phyloP scores from a whole-genome alignment of 2,113 vertebrate species.

The Podiceps cristatus region DNA sequence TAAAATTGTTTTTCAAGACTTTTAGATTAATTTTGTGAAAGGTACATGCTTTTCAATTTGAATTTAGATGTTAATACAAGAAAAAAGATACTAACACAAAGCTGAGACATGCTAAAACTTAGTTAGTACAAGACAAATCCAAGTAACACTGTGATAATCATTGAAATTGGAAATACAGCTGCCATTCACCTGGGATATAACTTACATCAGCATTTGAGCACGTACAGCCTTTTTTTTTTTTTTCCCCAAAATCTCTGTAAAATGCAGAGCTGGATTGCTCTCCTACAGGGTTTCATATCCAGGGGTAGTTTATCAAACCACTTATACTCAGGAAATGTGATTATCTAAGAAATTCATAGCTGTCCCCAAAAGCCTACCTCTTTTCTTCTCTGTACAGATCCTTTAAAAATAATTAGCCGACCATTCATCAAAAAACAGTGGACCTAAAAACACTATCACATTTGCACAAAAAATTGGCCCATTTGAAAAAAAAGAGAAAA shows the following conservation, averaged over 20 bases:
- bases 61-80: background rate
- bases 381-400: background rate
- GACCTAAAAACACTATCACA: background rate
- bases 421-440: background rate
- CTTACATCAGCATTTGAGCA: background rate
- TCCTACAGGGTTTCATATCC: background rate
- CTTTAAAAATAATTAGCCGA: background rate
- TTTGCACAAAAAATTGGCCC: background rate
- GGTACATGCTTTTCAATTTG: background rate
- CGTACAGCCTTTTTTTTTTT: background rate
- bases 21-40: background rate
- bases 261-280: background rate
- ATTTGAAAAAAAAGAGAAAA: background rate
- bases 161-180: background rate
- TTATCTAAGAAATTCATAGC: background rate
- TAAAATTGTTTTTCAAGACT: background rate
- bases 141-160: background rate
- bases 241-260: background rate
- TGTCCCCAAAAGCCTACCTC: background rate
- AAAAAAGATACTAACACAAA: background rate
- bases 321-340: background rate
- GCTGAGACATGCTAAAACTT: background rate
- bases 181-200: background rate
- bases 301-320: background rate
- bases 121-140: background rate